Evolutionary conservation across 1,140 invertebrate genomes (phyloP).

Genomic region (Mactra quadrangularis): DNA sequence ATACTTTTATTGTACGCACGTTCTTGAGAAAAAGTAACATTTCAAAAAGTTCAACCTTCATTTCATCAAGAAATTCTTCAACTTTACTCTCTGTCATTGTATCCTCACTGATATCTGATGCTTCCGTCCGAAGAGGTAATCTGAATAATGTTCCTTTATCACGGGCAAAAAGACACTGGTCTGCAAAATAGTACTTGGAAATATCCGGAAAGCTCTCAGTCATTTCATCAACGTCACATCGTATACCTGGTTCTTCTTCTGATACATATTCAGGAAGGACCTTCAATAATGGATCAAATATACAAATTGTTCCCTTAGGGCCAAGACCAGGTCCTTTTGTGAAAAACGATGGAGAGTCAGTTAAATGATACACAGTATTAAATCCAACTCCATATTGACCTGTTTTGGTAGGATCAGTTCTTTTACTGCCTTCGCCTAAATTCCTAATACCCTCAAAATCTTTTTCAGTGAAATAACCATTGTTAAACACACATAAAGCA

Average conservation of each 20-base stretch:
- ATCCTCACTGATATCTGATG: slow-evolving; percentile 71
- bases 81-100: slow-evolving; percentile 65
- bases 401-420: slow-evolving; percentile 68
- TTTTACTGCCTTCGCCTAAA: slow-evolving; percentile 74
- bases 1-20: slow-evolving; percentile 59
- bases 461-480: slow-evolving; percentile 74
- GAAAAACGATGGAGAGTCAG: slow-evolving; percentile 77
- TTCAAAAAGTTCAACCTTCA: slow-evolving; percentile 67
- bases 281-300: slow-evolving; percentile 77
- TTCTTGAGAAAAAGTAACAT: slow-evolving; percentile 75
- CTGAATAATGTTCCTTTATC: slow-evolving; percentile 66
- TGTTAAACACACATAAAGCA: slow-evolving; percentile 77
- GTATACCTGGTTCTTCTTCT: slow-evolving; percentile 68
- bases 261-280: slow-evolving; percentile 66
- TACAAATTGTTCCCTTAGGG: slow-evolving; percentile 68
- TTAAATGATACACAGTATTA: slow-evolving; percentile 80
- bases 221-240: slow-evolving; percentile 61
- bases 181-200: slow-evolving; percentile 62
- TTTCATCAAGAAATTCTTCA: slow-evolving; percentile 72
- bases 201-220: slow-evolving; percentile 68
- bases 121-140: slow-evolving; percentile 65
- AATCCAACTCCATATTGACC: slow-evolving; percentile 80
- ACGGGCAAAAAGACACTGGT: background rate
- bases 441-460: slow-evolving; percentile 78
- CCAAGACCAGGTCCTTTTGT: slow-evolving; percentile 65